Evolutionary conservation across 1,140 invertebrate genomes (phyloP).

Genomic region (Brachionus calyciflorus): DNA sequence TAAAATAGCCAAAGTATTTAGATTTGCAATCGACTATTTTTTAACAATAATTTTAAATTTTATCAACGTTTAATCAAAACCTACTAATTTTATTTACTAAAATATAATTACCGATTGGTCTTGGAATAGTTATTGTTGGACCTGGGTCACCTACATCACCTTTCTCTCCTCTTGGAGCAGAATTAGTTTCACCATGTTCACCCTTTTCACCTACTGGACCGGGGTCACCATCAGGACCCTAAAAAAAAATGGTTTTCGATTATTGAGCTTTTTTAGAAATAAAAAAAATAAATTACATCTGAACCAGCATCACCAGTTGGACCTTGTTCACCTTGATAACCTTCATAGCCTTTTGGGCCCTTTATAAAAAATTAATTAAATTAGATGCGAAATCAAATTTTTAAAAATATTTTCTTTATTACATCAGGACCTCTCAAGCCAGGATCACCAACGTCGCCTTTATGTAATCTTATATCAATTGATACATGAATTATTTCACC

Average conservation of each 20-base stretch:
- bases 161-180: slow-evolving; percentile 16
- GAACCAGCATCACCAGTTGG: slow-evolving; percentile 16
- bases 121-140: not conserved
- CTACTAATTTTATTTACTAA: no score
- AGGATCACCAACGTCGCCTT: slow-evolving; percentile 11
- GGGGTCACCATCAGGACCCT: slow-evolving; percentile 1
- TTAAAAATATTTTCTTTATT: no score
- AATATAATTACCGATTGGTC: slow-evolving; percentile 18
- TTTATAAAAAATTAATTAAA: not conserved
- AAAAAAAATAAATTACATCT: not conserved
- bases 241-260: not conserved
- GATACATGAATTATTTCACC: slow-evolving; percentile 14
- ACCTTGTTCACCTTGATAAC: slow-evolving; percentile 28
- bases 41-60: no score
- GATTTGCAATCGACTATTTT: no score
- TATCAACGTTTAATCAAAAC: no score
- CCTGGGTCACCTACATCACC: slow-evolving; percentile 32
- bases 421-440: not conserved
- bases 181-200: slow-evolving; percentile 21
- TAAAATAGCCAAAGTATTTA: no score
- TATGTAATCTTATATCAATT: slow-evolving; percentile 1
- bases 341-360: slow-evolving; percentile 22
- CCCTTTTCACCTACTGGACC: slow-evolving; percentile 39
- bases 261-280: not conserved
- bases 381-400: not conserved